Percentiles rank a stretch among this genome's conserved stretches.
phyloP scores from a whole-genome alignment of 1,140 invertebrate species.

The Nephila pilipes region DNA sequence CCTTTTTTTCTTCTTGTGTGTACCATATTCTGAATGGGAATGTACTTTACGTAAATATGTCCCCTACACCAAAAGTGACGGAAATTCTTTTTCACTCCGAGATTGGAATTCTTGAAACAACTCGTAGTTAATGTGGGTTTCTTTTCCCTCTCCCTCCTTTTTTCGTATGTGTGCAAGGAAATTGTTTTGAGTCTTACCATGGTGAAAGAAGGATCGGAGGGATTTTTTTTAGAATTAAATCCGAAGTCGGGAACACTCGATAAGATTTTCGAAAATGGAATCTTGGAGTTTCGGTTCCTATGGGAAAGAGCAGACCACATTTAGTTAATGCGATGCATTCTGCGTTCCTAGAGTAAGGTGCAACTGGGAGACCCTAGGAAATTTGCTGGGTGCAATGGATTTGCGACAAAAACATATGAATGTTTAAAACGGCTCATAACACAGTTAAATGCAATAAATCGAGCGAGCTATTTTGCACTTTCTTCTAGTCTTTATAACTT shows the following conservation, averaged over 20 bases:
- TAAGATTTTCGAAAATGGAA: neutral
- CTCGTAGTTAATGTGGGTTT: constrained; percentile 1
- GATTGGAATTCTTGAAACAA: constrained; percentile 35
- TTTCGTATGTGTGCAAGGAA: neutral
- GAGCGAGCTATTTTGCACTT: no score
- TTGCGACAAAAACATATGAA: neutral
- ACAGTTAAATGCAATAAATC: no score
- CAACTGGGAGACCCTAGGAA: neutral
- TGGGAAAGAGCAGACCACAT: neutral
- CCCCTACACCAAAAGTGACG: constrained; percentile 4
- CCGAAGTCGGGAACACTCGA: neutral
- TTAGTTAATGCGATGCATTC: neutral
- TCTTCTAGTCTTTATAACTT: no score
- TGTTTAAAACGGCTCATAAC: no score
- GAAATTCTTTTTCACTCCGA: neutral
- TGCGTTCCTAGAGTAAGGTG: neutral
- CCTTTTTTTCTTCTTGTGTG: neutral
- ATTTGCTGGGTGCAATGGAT: neutral
- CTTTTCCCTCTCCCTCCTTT: neutral
- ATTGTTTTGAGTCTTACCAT: neutral
- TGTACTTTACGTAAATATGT: constrained; percentile 49
- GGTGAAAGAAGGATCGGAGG: neutral
- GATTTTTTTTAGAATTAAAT: constrained; percentile 4
- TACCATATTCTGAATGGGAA: constrained; percentile 50
- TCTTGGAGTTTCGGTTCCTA: neutral